Percentiles rank a stretch among this genome's conserved stretches.
Evolutionary conservation across 2,888 invertebrate species (phyloP).

Genomic region (Netelia melanura): DNA sequence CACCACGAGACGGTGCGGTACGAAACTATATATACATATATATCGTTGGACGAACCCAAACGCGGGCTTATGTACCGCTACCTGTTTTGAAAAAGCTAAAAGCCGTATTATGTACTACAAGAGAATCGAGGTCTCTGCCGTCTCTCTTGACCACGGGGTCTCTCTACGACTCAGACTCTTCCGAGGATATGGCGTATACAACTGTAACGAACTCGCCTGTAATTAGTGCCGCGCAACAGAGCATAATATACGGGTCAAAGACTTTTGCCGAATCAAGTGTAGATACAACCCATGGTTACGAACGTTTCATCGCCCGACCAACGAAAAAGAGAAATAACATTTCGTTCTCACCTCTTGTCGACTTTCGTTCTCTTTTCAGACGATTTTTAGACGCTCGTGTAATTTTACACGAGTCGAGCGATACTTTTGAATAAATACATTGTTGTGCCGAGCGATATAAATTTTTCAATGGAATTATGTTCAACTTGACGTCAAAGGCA

Average conservation of each 20-base stretch:
- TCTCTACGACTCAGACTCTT: slow-evolving; percentile 3
- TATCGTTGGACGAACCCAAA: not conserved
- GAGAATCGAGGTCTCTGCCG: slow-evolving; percentile 33
- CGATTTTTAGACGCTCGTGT: not conserved
- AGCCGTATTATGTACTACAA: slow-evolving; percentile 56
- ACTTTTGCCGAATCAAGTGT: slow-evolving; percentile 48
- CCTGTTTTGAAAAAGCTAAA: slow-evolving; percentile 69
- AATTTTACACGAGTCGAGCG: not conserved
- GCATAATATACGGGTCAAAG: slow-evolving; percentile 28
- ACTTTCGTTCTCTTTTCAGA: slow-evolving; percentile 3
- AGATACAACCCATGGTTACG: slow-evolving; percentile 13
- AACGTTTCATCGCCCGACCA: slow-evolving; percentile 52
- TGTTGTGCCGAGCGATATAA: too few relatives aligned
- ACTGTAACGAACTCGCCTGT: slow-evolving; percentile 58
- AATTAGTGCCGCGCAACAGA: slow-evolving; percentile 46
- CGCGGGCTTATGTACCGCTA: slow-evolving; percentile 62
- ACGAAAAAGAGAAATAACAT: slow-evolving; percentile 30
- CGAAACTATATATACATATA: slow-evolving; percentile 26
- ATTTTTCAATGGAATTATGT: too few relatives aligned
- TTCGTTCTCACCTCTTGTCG: slow-evolving; percentile 35
- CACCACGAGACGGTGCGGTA: slow-evolving; percentile 49
- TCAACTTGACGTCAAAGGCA: too few relatives aligned
- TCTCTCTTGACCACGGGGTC: slow-evolving; percentile 1
- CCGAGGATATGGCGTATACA: slow-evolving; percentile 1
- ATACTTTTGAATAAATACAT: too few relatives aligned